A percentile compares a stretch with the other conserved stretches of the same genome.
These are phyloP conservation scores for Drosophila prosaltans DNA, from an alignment of 1,140 invertebrate genomes.

Conservation along the genomic window DNA sequence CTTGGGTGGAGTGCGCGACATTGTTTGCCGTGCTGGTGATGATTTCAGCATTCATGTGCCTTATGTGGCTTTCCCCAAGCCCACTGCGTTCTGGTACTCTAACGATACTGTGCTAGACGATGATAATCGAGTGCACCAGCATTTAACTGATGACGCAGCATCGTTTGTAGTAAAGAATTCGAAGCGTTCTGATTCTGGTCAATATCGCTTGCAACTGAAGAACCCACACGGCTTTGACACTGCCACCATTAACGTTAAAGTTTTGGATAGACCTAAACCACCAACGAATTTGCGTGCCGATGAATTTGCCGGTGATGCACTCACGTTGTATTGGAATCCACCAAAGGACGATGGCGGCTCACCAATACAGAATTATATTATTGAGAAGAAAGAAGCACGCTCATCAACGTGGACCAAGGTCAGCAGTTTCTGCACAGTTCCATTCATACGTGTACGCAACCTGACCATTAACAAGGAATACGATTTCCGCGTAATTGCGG, in stretches of 20 bases:
- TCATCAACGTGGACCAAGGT: slow-evolving; percentile 94
- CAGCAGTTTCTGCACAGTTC: slow-evolving; percentile 95
- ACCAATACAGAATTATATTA: slow-evolving; percentile 97
- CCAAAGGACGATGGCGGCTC: slow-evolving; percentile 98
- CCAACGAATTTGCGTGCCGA: slow-evolving; percentile 94
- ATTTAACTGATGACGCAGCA: slow-evolving; percentile 93
- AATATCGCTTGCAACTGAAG: slow-evolving; percentile 95
- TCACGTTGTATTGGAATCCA: slow-evolving; percentile 97
- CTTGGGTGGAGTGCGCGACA: slow-evolving; percentile 95
- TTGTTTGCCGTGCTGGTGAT: slow-evolving; percentile 98
- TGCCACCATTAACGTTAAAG: slow-evolving; percentile 96
- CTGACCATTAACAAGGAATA: slow-evolving; percentile 95
- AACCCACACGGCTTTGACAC: slow-evolving; percentile 98
- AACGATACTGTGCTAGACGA: slow-evolving; percentile 89
- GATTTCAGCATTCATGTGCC: slow-evolving; percentile 98
- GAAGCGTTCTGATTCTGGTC: slow-evolving; percentile 94
- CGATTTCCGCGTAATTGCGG: slow-evolving; percentile 98
- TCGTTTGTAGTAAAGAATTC: slow-evolving; percentile 96
- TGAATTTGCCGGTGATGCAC: slow-evolving; percentile 97
- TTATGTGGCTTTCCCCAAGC: slow-evolving; percentile 97
- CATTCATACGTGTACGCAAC: slow-evolving; percentile 95
- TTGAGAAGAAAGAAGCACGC: slow-evolving; percentile 95
- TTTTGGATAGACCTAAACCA: slow-evolving; percentile 94
- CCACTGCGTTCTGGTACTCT: slow-evolving; percentile 95
- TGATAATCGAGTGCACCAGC: slow-evolving; percentile 91